Evolutionary conservation across 2,113 vertebrate genomes (phyloP).

Genomic region (Hemiprocne comata): DNA sequence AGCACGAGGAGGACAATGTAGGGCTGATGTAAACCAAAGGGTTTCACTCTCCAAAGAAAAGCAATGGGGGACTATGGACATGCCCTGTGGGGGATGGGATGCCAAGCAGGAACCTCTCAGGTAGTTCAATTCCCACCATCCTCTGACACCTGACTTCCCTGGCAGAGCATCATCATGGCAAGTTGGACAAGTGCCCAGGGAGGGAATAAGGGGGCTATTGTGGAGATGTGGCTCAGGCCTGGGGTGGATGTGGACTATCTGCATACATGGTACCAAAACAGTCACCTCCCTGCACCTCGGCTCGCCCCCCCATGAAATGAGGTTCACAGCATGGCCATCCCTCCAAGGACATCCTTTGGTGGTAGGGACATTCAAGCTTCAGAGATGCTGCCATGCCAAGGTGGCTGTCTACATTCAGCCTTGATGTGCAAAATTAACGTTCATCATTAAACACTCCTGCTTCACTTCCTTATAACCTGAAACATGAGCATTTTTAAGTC

Average conservation of each 20-base stretch:
- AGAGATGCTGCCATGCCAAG: neutral
- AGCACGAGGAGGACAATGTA: neutral
- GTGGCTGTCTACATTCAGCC: neutral
- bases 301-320: neutral
- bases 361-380: neutral
- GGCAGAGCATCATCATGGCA: accelerated
- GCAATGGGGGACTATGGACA: accelerated
- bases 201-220: neutral
- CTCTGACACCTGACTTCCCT: neutral
- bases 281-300: neutral
- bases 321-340: neutral
- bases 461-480: neutral
- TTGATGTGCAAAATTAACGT: neutral
- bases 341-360: neutral
- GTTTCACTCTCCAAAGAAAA: neutral
- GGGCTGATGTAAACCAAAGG: neutral
- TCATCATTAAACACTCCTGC: neutral
- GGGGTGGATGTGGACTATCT: accelerated
- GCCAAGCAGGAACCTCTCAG: neutral
- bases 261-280: accelerated
- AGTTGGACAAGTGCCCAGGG: accelerated
- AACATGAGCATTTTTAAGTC: neutral
- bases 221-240: neutral
- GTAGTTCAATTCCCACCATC: neutral
- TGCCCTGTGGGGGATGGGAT: accelerated